These are phyloP conservation scores for Athrips mouffetella DNA, from an alignment of 2,888 invertebrate genomes.

Conservation along the genomic window DNA sequence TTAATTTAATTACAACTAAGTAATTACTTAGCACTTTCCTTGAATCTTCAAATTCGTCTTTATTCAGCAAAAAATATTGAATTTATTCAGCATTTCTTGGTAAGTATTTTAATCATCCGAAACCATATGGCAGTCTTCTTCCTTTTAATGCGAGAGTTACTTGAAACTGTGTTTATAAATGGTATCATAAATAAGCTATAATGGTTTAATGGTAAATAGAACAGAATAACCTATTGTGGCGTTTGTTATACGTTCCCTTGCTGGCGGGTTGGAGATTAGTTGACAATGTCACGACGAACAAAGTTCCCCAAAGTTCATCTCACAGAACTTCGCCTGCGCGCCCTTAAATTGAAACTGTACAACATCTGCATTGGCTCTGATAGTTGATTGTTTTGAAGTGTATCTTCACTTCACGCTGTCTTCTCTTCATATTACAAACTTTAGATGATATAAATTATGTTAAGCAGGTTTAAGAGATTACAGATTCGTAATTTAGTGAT, in stretches of 20 bases:
- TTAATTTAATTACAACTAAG: no score
- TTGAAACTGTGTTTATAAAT: slow-evolving; percentile 10
- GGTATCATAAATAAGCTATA: slow-evolving; percentile 28
- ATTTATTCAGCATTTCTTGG: background rate
- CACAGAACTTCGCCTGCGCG: slow-evolving; percentile 55
- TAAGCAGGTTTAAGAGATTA: no score
- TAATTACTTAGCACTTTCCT: no score
- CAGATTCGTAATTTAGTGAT: no score
- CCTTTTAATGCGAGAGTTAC: background rate
- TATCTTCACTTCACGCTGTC: slow-evolving; percentile 9
- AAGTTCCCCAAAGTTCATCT: slow-evolving; percentile 69
- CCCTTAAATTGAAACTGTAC: slow-evolving; percentile 75
- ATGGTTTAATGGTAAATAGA: no score
- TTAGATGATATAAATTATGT: background rate
- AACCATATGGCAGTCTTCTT: no score
- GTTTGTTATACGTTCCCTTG: slow-evolving; percentile 46
- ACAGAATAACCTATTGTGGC: slow-evolving; percentile 33
- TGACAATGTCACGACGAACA: slow-evolving; percentile 69
- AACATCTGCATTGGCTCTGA: slow-evolving; percentile 68
- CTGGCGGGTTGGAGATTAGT: slow-evolving; percentile 66
- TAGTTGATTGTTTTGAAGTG: slow-evolving; percentile 35
- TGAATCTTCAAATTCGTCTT: no score
- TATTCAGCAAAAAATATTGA: no score
- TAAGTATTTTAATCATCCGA: no score
- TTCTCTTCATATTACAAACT: background rate